Evolutionary conservation across 2,888 invertebrate genomes (phyloP).

Genomic region (Coelinius sp.): DNA sequence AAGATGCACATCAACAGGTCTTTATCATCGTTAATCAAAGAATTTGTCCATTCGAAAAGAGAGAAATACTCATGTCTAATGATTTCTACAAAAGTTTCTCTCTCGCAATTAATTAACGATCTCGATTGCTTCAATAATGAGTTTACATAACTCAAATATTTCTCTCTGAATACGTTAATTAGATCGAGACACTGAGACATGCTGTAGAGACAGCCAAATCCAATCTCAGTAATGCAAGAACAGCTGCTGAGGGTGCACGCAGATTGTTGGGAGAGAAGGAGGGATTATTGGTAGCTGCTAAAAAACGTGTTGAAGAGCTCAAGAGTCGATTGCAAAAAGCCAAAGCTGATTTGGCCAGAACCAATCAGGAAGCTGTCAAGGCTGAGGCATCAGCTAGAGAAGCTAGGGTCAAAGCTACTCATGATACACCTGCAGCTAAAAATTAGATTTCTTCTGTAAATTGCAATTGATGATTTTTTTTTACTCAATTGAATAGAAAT

Average conservation of each 20-base stretch:
- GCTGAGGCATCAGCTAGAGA: conserved; percentile 80
- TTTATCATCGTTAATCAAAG: neutral
- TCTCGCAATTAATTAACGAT: neutral
- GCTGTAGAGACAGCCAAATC: conserved; percentile 73
- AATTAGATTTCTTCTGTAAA: neutral
- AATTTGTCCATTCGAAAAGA: too few species aligned
- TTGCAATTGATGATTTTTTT: neutral
- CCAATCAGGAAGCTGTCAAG: conserved; percentile 78
- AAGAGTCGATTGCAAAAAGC: conserved; percentile 77
- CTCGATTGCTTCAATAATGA: neutral
- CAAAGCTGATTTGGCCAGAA: conserved; percentile 76
- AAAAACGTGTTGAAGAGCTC: conserved; percentile 77
- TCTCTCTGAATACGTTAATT: conserved; percentile 17
- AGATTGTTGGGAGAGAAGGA: conserved; percentile 78
- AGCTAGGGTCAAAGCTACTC: conserved; percentile 76
- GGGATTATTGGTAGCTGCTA: conserved; percentile 79
- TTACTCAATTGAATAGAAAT: neutral
- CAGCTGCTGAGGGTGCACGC: conserved; percentile 74
- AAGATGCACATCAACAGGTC: conserved; percentile 56
- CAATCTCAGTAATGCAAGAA: conserved; percentile 76
- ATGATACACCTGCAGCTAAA: conserved; percentile 61
- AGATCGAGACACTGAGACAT: conserved; percentile 71
- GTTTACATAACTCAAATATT: neutral
- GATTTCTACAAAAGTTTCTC: neutral
- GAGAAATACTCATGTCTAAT: neutral